Evolutionary conservation across 1,140 invertebrate species (phyloP), one percentile per base, ranked within the genome.

Genomic region (Lasioglossum baleicum): DNA sequence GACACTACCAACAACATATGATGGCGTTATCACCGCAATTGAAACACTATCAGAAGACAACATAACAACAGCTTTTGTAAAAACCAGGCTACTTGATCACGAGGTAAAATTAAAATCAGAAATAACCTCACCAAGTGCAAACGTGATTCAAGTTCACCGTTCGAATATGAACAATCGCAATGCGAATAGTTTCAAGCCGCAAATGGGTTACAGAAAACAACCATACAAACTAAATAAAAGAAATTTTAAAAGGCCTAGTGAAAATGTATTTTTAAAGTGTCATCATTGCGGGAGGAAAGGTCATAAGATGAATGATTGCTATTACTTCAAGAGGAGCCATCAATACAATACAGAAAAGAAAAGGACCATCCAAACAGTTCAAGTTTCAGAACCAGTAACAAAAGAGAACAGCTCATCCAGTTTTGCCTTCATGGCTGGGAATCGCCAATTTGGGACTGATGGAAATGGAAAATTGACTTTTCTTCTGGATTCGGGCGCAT

Each of bases 401-500:
- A n/a, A n/a, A 1, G 51, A 26, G 5, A 53, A 56, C n/a, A n/a
- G 20, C 22, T 15, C 31, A 7, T 15, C 7, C 0, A 35, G 61
- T 1, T 35, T 63, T 15, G 31, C 61, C 5, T 63, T 63, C 17
- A 63, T 63, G 61, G 61, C 13, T 15, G 61, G 61, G 5, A n/a
- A 63, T 35, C 11, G 13, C 8, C 7, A 60, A 26, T 7, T 2
- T 10, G 22, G 2, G 4, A 22, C n/a, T n/a, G n/a, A n/a, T n/a
- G n/a, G n/a, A n/a, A n/a, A n/a, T n/a, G n/a, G 7, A 56, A 15
- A 53, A 10, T 51, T 13, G 22, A 68, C 79, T 44, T 82, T 82
- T 65, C 10, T 84, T 17, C 51, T 76, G 44, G 80, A 82, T 22
- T 82, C 80, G 3, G 80, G 83, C 15, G 71, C 75, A n/a, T 82